Percentiles rank a stretch among this genome's conserved stretches.
phyloP scores from a whole-genome alignment of 2,797 vertebrate species.

The Tympanoctomys barrerae region DNA sequence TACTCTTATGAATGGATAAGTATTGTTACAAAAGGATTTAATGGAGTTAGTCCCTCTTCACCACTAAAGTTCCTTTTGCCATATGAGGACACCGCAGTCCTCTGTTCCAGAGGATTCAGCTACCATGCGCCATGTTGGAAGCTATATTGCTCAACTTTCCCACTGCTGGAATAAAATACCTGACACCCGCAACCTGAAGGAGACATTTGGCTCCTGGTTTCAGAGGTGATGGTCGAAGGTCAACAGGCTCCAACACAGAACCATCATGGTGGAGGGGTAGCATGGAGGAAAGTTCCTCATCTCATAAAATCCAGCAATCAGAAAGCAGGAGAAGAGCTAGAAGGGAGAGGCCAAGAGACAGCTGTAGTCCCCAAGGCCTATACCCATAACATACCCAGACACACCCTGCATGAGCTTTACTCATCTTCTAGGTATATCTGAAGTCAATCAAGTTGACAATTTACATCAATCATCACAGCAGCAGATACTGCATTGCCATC shows the following conservation, averaged over 20 bases:
- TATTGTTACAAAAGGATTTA: background rate
- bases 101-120: background rate
- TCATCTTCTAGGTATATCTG: background rate
- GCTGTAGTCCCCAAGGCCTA: background rate
- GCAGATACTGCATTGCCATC: background rate
- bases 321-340: background rate
- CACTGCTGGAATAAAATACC: background rate
- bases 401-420: background rate
- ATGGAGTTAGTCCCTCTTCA: background rate
- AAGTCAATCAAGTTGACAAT: background rate
- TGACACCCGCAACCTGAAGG: background rate
- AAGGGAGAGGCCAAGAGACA: background rate
- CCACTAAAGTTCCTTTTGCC: too few relatives aligned
- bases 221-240: background rate
- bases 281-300: background rate
- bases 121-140: background rate
- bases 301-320: background rate
- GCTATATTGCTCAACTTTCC: background rate
- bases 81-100: background rate
- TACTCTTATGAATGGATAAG: too few relatives aligned
- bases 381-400: background rate
- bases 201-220: background rate
- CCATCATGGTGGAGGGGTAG: background rate
- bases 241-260: background rate
- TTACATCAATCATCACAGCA: background rate